phyloP scores from a whole-genome alignment of 2,888 invertebrate genomes.

The Steinernema scapterisci region DNA sequence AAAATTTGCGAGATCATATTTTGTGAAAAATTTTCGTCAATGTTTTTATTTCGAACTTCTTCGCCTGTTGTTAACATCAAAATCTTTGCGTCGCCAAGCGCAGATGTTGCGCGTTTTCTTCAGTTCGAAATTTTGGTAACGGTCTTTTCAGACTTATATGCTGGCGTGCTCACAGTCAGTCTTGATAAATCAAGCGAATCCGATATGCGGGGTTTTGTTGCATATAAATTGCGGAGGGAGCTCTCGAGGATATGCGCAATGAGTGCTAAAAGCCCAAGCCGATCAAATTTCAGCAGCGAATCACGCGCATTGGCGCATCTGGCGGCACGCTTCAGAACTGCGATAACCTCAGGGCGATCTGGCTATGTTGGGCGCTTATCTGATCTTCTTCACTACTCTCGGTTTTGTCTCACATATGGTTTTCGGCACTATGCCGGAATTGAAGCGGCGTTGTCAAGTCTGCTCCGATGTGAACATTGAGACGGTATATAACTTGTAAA shows the following conservation, averaged over 20 bases:
- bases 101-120: too few relatives aligned
- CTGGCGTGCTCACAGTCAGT: not conserved
- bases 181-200: not conserved
- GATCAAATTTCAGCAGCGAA: constrained; percentile 7
- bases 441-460: not conserved
- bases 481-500: not conserved
- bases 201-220: not conserved
- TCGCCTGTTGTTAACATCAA: too few relatives aligned
- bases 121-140: not conserved
- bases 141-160: not conserved
- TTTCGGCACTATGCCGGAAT: not conserved
- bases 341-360: not conserved
- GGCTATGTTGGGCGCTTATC: not conserved
- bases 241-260: not conserved
- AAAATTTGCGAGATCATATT: too few relatives aligned
- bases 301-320: not conserved
- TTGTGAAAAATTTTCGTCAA: too few relatives aligned
- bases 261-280: not conserved
- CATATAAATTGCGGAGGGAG: too few relatives aligned
- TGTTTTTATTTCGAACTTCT: too few relatives aligned
- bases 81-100: too few relatives aligned
- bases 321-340: not conserved
- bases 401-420: not conserved
- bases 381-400: not conserved
- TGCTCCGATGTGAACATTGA: constrained; percentile 16